Evolutionary conservation across 1,140 invertebrate species (phyloP).

Genomic region (Zophobas atratus): DNA sequence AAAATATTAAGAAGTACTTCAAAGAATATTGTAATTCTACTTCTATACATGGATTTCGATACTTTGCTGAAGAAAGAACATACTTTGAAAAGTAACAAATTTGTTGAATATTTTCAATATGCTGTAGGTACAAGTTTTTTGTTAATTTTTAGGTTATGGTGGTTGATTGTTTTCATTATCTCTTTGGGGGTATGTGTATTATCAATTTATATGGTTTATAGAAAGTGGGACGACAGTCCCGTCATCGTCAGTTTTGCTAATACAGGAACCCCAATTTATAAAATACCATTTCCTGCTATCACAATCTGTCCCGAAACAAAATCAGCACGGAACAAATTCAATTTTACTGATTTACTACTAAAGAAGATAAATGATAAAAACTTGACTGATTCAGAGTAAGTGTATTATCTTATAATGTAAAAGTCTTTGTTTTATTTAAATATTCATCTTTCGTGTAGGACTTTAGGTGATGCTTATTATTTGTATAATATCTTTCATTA

Average conservation of each 20-base stretch:
- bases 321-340: conserved; percentile 59
- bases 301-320: conserved; percentile 71
- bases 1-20: background rate
- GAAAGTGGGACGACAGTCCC: conserved; percentile 71
- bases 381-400: conserved; percentile 56
- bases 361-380: conserved; percentile 41
- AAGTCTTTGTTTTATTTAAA: no score
- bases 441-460: no score
- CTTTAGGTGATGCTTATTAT: background rate
- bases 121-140: no score
- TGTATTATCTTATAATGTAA: background rate
- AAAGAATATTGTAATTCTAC: background rate
- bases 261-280: conserved; percentile 70
- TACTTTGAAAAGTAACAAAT: conserved; percentile 49
- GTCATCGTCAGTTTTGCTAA: conserved; percentile 74
- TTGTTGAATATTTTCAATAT: no score
- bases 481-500: background rate
- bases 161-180: conserved; percentile 56
- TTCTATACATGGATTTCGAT: background rate
- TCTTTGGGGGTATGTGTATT: conserved; percentile 53
- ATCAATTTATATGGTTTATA: conserved; percentile 66
- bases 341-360: conserved; percentile 56
- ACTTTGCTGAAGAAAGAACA: conserved; percentile 5
- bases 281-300: conserved; percentile 73
- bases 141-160: conserved; percentile 50